These are phyloP conservation scores for Hemicentrotus pulcherrimus DNA, from an alignment of 35 echinoderm and acorn worm genomes.

Conservation along the genomic window DNA sequence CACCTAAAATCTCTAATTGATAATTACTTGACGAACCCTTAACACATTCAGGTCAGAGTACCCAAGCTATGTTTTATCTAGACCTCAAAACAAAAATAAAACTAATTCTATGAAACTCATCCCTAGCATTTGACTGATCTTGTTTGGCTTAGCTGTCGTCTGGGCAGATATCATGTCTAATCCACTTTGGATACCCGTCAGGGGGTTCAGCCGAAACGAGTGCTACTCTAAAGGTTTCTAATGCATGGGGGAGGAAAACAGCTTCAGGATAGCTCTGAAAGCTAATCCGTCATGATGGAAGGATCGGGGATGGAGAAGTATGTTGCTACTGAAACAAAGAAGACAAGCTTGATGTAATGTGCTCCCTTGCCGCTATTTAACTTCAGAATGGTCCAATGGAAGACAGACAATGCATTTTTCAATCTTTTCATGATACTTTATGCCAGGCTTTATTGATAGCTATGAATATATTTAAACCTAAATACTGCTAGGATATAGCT, in stretches of 20 bases:
- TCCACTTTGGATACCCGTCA: slow-evolving; percentile 6
- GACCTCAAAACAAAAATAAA: neutral
- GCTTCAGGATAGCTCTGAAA: neutral
- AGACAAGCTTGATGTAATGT: neutral
- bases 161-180: slow-evolving; percentile 24
- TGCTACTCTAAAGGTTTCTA: neutral
- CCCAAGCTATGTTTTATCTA: slow-evolving; percentile 2
- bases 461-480: neutral
- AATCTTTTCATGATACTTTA: neutral
- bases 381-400: neutral
- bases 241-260: neutral
- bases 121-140: slow-evolving; percentile 16
- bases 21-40: neutral
- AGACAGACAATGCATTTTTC: neutral
- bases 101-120: neutral
- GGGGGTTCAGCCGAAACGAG: neutral
- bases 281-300: neutral
- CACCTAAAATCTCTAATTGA: neutral
- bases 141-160: slow-evolving; percentile 14
- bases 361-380: neutral
- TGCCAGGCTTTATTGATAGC: neutral
- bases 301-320: neutral
- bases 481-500: neutral
- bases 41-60: neutral
- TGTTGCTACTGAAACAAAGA: neutral